These are phyloP conservation scores for Drosophila affinis DNA, from an alignment of 2,888 invertebrate species.

Conservation along the genomic window DNA sequence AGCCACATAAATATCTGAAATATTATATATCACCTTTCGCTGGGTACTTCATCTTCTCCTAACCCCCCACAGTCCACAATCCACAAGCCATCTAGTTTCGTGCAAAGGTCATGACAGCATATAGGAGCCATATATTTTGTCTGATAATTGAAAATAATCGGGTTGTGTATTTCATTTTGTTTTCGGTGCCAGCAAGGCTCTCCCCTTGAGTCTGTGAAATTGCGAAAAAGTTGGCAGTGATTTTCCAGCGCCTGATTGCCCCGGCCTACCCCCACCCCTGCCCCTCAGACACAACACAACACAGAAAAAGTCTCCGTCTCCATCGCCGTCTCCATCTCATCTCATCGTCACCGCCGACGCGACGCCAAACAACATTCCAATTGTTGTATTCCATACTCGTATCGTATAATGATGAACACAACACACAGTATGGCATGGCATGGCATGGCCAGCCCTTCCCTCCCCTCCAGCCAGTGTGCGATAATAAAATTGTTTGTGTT, in stretches of 20 bases:
- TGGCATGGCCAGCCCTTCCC: slow-evolving; percentile 24
- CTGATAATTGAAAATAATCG: slow-evolving; percentile 73
- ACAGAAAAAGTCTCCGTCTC: no score
- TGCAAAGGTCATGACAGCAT: slow-evolving; percentile 72
- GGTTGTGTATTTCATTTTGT: slow-evolving; percentile 48
- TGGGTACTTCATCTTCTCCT: slow-evolving; percentile 27
- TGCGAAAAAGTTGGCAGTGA: slow-evolving; percentile 65
- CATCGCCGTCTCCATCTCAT: no score
- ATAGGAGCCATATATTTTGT: slow-evolving; percentile 69
- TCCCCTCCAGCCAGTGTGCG: slow-evolving; percentile 51
- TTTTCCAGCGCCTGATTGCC: slow-evolving; percentile 44
- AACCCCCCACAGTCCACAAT: slow-evolving; percentile 8
- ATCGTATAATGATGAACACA: slow-evolving; percentile 56
- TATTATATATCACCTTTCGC: slow-evolving; percentile 64
- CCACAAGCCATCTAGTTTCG: slow-evolving; percentile 49
- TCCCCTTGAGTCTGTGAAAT: slow-evolving; percentile 5
- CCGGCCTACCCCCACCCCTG: no score
- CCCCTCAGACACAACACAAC: no score
- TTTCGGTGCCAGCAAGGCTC: slow-evolving; percentile 49
- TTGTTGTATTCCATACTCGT: slow-evolving; percentile 65
- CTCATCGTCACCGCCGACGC: slow-evolving; percentile 1
- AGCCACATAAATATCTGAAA: slow-evolving; percentile 64
- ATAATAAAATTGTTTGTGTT: slow-evolving; percentile 77
- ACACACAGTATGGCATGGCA: slow-evolving; percentile 60
- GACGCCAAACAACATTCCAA: slow-evolving; percentile 75